Evolutionary conservation across 2,113 vertebrate genomes (phyloP).

Genomic region (Terrapene triunguis): DNA sequence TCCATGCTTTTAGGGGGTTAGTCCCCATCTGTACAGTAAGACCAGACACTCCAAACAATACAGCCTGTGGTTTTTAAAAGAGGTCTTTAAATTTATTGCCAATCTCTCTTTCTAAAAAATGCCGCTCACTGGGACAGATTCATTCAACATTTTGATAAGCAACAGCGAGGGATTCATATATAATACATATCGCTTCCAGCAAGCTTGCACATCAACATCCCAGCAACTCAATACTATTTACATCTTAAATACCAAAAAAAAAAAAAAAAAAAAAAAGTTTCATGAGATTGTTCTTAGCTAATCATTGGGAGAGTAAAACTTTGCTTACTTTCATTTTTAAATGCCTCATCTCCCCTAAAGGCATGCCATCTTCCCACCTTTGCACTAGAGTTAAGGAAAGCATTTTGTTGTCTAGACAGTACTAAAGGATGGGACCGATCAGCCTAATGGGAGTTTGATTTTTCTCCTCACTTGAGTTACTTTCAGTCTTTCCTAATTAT

Average conservation of each 20-base stretch:
- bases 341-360: neutral
- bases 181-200: neutral
- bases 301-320: neutral
- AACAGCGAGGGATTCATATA: neutral
- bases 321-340: neutral
- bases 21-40: neutral
- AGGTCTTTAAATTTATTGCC: neutral
- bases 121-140: neutral
- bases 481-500: neutral
- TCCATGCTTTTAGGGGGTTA: neutral
- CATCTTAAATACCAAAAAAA: neutral
- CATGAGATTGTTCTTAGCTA: neutral
- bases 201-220: neutral
- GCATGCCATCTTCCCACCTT: neutral
- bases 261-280: neutral
- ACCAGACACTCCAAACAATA: rapidly evolving
- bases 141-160: neutral
- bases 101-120: neutral
- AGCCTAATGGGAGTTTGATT: neutral
- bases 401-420: rapidly evolving
- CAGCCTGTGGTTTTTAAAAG: rapidly evolving
- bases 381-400: neutral
- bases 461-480: neutral
- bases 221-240: neutral
- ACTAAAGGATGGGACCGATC: neutral